Base-by-base conservation (phyloP, 2,113 vertebrate species). In the Sphyrna mokarran region DNA sequence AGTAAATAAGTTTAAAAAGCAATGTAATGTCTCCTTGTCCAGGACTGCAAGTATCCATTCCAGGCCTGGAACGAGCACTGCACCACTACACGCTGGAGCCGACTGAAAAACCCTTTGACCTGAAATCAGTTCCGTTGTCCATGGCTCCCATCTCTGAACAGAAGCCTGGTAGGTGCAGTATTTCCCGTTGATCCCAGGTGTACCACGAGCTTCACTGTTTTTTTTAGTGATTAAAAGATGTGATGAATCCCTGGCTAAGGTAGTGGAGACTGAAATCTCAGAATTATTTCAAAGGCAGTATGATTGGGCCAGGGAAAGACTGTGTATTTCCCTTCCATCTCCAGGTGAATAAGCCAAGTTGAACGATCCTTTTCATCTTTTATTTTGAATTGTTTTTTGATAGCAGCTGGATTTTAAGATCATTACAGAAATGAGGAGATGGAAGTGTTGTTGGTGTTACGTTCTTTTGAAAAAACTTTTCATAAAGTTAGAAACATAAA, bases 51-150 rank as follows among this genome's bases (percentile, higher is more conserved):
- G 98, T 98, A 66, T 98, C 98, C 80, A 98, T 98, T 95, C 98
- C 98, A 96, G 98, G 98, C 63, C 96, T 98, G 96, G 98, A 98
- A 96, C 97, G 97, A 83, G 98, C 98, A 54, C 96, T 98, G 91
- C 98, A 98, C 96, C 98, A 98, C 90, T 98, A 98, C 0, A 98
- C 98, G 4, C 96, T 98, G 76, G 98, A 98, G 43, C 98, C 98
- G 1, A 98, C 98, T 0, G 98, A 98, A 43, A 98, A 98, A 70
- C 98, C 98, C 22, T 98, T 98, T 95, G 98, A 98, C 96, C 97
- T 98, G 96, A 98, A 98, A 96, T 98, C 98, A 0, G 98, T 98
- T 96, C 98, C 98, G 87, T 96, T 98, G 96, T 98, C 98, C 95
- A 98, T 98, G 78, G 96, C 97, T 14, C 97, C 98, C 69, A 9